Evolutionary conservation across 2,113 vertebrate species (phyloP).

Genomic region (Puntigrus tetrazona): DNA sequence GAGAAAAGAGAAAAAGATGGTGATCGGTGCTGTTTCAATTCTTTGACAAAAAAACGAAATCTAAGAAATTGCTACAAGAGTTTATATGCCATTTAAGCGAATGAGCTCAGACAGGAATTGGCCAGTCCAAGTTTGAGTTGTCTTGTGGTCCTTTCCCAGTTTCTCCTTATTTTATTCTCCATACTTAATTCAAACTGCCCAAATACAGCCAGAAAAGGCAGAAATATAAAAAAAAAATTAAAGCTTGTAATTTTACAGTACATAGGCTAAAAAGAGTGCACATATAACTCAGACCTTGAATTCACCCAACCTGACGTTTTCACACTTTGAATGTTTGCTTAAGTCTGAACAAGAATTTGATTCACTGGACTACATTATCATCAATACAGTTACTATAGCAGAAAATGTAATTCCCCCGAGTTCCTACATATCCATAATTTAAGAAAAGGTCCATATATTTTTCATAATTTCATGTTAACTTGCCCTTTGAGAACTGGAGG

Average conservation of each 20-base stretch:
- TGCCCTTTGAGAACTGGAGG: not conserved
- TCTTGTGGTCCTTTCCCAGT: not conserved
- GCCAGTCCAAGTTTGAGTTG: not conserved
- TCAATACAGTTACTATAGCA: not conserved
- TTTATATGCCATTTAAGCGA: not conserved
- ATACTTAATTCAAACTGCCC: not conserved
- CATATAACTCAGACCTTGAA: not conserved
- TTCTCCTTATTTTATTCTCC: not conserved
- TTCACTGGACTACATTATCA: not conserved
- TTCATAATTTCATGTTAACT: constrained; percentile 6
- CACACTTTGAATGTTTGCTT: not conserved
- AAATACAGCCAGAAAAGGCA: not conserved
- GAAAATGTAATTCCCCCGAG: not conserved
- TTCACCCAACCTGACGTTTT: not conserved
- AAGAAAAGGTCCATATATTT: not conserved
- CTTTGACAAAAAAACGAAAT: too few species aligned
- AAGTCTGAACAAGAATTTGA: constrained; percentile 5
- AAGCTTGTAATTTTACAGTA: not conserved
- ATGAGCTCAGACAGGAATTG: not conserved
- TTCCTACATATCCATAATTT: constrained; percentile 2
- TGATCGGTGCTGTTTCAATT: not conserved
- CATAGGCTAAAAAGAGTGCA: not conserved
- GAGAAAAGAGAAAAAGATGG: not conserved
- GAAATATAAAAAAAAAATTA: not conserved
- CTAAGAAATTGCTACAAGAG: not conserved